These are phyloP conservation scores for Myodes glareolus DNA, from an alignment of 2,113 vertebrate species.

Conservation along the genomic window DNA sequence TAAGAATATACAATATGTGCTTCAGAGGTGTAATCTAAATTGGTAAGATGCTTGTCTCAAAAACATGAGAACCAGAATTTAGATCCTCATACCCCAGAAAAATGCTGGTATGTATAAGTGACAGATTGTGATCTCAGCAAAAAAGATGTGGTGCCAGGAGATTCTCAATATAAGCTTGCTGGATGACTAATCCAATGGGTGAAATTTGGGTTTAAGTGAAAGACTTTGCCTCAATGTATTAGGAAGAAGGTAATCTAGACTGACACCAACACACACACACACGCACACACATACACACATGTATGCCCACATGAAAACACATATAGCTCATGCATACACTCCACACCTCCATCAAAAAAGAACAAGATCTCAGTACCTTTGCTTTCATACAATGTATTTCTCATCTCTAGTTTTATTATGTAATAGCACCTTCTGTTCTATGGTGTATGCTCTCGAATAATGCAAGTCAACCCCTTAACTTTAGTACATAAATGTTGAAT, in stretches of 20 bases:
- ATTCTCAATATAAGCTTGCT: not conserved
- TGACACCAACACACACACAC: not conserved
- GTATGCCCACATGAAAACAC: not conserved
- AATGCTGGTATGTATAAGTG: not conserved
- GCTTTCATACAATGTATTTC: not conserved
- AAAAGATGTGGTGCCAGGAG: rapidly evolving
- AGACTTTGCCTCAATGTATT: not conserved
- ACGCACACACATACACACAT: not conserved
- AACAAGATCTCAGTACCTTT: not conserved
- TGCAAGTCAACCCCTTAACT: not conserved
- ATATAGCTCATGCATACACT: not conserved
- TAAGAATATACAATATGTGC: not conserved
- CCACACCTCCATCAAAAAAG: not conserved
- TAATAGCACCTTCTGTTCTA: not conserved
- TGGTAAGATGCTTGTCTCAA: not conserved
- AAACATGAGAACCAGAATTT: not conserved
- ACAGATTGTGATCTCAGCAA: not conserved
- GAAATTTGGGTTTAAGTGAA: not conserved
- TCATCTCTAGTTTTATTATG: not conserved
- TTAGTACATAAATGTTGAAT: not conserved
- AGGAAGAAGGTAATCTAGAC: not conserved
- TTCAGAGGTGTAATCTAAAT: not conserved
- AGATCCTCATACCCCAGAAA: not conserved
- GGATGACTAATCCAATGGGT: not conserved
- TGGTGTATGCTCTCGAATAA: rapidly evolving